Conservation (phyloP, 2,113 vertebrate genomes). For the Petaurus breviceps region DNA sequence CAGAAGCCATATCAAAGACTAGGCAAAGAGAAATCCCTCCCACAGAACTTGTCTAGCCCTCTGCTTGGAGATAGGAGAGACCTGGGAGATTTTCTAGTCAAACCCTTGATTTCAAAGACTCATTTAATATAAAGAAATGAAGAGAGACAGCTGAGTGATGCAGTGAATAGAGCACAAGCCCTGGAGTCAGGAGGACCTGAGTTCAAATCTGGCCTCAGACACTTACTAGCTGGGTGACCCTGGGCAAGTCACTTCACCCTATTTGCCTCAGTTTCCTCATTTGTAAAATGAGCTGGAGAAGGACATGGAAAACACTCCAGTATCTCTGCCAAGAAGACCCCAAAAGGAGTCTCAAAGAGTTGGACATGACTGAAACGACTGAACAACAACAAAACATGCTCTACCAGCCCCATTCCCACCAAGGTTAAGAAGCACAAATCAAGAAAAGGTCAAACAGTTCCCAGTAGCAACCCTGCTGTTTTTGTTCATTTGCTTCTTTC, state of each 20-base stretch:
- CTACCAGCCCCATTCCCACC: background rate
- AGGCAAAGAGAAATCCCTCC: background rate
- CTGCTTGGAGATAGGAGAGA: background rate
- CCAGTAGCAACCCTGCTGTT: background rate
- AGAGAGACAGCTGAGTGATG: background rate
- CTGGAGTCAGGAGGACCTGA: background rate
- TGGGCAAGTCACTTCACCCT: background rate
- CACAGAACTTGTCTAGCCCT: constrained; percentile 9
- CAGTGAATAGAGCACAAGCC: background rate
- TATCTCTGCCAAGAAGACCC: background rate
- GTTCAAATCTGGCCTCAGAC: background rate
- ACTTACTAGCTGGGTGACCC: background rate
- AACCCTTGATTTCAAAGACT: background rate
- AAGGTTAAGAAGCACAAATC: background rate
- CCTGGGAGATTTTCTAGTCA: background rate
- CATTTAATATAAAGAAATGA: background rate
- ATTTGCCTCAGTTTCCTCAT: background rate
- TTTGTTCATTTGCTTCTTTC: background rate
- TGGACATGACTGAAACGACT: background rate
- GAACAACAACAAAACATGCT: background rate
- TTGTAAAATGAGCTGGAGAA: background rate
- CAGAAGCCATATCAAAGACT: background rate
- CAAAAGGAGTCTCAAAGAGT: background rate
- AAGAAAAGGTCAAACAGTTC: background rate
- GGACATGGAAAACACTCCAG: background rate